A percentile compares a stretch with the other conserved stretches of the same genome.
These are phyloP conservation scores for Ophthalmolycus amberensis DNA, from an alignment of 2,113 vertebrate genomes.

Conservation along the genomic window DNA sequence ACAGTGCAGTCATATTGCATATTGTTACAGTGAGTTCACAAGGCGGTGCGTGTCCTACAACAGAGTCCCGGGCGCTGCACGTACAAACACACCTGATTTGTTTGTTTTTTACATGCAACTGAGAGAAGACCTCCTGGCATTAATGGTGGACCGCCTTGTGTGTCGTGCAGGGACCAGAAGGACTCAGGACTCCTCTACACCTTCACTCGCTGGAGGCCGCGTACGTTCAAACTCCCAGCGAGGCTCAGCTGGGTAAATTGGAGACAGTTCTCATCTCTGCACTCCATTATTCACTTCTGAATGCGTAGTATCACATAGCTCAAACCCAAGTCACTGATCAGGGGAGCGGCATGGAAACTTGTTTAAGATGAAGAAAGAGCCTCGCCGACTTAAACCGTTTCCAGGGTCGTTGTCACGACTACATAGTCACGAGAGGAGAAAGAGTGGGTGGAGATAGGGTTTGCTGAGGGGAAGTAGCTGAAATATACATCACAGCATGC, in stretches of 20 bases:
- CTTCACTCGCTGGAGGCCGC: slow-evolving; percentile 35
- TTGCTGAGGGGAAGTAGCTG: slow-evolving; percentile 67
- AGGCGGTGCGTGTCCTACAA: neutral
- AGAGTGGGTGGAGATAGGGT: slow-evolving; percentile 36
- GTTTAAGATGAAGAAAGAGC: slow-evolving; percentile 41
- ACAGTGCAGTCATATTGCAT: neutral
- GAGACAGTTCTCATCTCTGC: slow-evolving; percentile 27
- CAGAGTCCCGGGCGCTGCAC: neutral
- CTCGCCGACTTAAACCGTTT: slow-evolving; percentile 43
- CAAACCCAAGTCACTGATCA: slow-evolving; percentile 57
- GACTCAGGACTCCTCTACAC: slow-evolving; percentile 41
- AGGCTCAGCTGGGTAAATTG: slow-evolving; percentile 26
- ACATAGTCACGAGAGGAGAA: slow-evolving; percentile 28
- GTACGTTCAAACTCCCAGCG: slow-evolving; percentile 38
- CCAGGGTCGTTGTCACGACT: slow-evolving; percentile 60
- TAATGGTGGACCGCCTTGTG: slow-evolving; percentile 15
- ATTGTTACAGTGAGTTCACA: neutral
- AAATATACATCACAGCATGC: slow-evolving; percentile 81
- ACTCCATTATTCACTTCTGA: slow-evolving; percentile 44
- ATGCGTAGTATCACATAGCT: slow-evolving; percentile 20
- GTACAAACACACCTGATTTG: slow-evolving; percentile 21
- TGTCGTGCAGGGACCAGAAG: slow-evolving; percentile 14
- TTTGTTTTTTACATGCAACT: slow-evolving; percentile 34
- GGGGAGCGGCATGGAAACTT: slow-evolving; percentile 39
- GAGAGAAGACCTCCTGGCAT: slow-evolving; percentile 2